Evolutionary conservation across 2,113 vertebrate genomes (phyloP), one percentile per base, ranked within the genome.

Genomic region (Nothoprocta perdicaria): DNA sequence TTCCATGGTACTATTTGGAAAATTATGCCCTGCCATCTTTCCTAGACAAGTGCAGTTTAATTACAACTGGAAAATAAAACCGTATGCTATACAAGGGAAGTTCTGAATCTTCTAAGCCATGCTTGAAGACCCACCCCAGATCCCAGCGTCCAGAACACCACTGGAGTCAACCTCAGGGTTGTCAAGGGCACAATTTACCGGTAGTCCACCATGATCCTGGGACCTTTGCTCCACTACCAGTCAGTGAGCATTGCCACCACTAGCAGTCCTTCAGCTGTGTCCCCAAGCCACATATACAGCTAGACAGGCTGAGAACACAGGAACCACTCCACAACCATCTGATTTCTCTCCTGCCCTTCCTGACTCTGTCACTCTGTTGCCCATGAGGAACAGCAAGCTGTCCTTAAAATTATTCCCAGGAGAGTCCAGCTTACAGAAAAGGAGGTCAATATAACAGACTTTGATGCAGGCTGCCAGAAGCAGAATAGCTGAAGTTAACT

Each of bases 391-490:
- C 63, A 65, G 46, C 52, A 85, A 68, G 38, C 50, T 94, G 76
- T 76, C 88, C 92, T 57, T 88, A 23, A 60, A 89, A 94, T 85
- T 88, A 88, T 41, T 41, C 82, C 83, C 93, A 80, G 76, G 65
- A 92, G 85, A 31, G 82, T 76, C 65, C 60, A 88, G 5, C 80
- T 77, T 88, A 85, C 80, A 96, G 92, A 94, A 89, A 33, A 89
- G 82, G 68, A 91, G 90, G 89, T 79, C 82, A 77, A 83, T 52
- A 75, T 6, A 92, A 89, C 88, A 69, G 72, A 77, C 72, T 94
- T 88, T 80, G 46, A 85, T 87, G 68, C 81, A 93, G 84, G 85
- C 80, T 95, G 92, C 14, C 17, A 95, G 91, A 85, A 96, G 85
- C 62, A 73, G 78, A 62, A 55, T 46, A 24, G 46, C 71, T 67